A percentile compares a stretch with the other conserved stretches of the same genome.
These are phyloP conservation scores for Astyanax mexicanus DNA, from an alignment of 2,797 vertebrate genomes.

Conservation along the genomic window DNA sequence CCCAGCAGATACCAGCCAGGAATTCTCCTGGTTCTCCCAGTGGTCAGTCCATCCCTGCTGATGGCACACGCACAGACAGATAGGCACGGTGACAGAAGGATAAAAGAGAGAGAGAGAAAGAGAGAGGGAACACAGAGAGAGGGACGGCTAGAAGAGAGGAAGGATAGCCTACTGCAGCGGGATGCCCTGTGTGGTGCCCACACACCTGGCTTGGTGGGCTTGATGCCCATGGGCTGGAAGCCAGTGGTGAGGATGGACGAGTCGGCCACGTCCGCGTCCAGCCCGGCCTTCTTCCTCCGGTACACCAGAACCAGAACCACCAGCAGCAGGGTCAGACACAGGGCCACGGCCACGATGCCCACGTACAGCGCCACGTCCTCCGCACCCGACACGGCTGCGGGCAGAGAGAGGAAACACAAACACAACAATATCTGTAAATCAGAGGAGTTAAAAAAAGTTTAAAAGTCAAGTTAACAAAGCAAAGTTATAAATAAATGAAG, in stretches of 20 bases:
- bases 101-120: constrained; percentile 33
- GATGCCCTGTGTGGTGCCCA: constrained; percentile 75
- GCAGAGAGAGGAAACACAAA: not conserved
- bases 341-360: constrained; percentile 91
- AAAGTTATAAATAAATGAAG: too few relatives aligned
- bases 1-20: not conserved
- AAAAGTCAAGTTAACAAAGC: too few relatives aligned
- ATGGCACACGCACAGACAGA: not conserved
- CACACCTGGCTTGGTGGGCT: constrained; percentile 98
- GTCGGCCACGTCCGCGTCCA: constrained; percentile 94
- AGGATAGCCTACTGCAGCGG: constrained; percentile 83
- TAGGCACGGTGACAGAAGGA: not conserved
- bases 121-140: constrained; percentile 41
- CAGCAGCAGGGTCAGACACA: constrained; percentile 92
- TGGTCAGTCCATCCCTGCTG: not conserved
- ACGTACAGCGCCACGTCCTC: constrained; percentile 96
- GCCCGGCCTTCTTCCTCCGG: constrained; percentile 92
- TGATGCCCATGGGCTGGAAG: constrained; percentile 99
- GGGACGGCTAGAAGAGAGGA: constrained; percentile 73
- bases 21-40: not conserved
- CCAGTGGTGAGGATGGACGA: constrained; percentile 98
- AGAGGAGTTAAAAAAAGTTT: too few relatives aligned
- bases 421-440: too few relatives aligned
- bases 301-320: constrained; percentile 92
- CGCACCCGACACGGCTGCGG: constrained; percentile 81